phyloP scores from a whole-genome alignment of 2,113 vertebrate genomes.

The Falcunculus frontatus region DNA sequence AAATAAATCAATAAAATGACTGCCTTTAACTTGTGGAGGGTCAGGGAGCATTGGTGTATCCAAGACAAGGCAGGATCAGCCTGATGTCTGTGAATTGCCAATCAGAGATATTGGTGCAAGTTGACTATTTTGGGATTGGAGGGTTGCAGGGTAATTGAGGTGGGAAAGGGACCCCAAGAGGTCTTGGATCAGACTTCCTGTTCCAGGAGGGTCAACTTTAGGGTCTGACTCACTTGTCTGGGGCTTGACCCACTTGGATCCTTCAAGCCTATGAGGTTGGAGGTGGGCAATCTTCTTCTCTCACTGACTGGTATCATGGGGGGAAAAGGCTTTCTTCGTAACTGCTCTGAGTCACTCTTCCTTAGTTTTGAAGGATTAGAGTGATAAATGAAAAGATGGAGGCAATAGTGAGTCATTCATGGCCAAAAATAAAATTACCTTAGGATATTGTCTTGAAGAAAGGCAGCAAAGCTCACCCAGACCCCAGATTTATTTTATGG shows the following conservation, averaged over 20 bases:
- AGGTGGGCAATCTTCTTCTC: not conserved
- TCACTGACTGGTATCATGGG: not conserved
- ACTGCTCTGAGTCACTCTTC: not conserved
- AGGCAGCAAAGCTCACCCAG: not conserved
- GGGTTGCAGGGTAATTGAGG: not conserved
- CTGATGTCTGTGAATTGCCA: not conserved
- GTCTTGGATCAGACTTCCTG: not conserved
- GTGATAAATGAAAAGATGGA: not conserved
- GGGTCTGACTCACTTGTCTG: not conserved
- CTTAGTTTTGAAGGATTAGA: not conserved
- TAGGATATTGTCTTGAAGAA: not conserved
- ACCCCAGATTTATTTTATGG: not conserved
- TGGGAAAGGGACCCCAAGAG: not conserved
- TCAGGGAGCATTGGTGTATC: accelerated
- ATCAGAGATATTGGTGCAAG: accelerated
- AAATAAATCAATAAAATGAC: not conserved
- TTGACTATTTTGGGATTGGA: not conserved
- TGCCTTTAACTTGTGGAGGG: not conserved
- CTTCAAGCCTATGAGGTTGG: accelerated
- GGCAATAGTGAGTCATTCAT: not conserved
- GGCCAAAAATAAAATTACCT: not conserved
- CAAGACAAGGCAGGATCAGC: not conserved
- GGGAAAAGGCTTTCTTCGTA: not conserved
- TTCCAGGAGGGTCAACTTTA: not conserved
- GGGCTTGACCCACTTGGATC: not conserved